Conservation (phyloP, 2,797 vertebrate species). For the Anguilla megastoma region DNA sequence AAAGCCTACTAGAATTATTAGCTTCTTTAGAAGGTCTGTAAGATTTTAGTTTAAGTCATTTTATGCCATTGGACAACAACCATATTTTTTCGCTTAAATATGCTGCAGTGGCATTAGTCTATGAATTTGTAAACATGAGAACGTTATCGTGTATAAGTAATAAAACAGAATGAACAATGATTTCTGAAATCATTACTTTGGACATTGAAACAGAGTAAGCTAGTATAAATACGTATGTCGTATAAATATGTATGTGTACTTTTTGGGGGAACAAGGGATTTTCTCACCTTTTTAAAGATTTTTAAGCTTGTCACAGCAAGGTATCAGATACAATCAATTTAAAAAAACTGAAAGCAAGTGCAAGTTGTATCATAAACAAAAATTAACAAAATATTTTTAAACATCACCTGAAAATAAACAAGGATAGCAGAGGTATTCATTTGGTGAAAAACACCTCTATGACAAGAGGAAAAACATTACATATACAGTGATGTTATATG, state of each 20-base stretch:
- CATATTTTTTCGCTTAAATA: neutral
- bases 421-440: neutral
- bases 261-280: neutral
- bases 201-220: neutral
- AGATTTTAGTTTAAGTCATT: neutral
- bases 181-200: neutral
- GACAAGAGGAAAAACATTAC: neutral
- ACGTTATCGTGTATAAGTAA: neutral
- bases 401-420: neutral
- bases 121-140: neutral
- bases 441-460: neutral
- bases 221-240: neutral
- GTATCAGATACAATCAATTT: too few species aligned
- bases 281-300: neutral
- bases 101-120: neutral
- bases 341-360: too few species aligned
- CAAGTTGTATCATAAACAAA: neutral
- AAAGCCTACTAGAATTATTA: too few species aligned
- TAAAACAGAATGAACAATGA: neutral
- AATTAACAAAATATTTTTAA: neutral
- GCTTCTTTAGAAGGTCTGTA: too few species aligned
- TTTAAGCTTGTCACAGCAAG: neutral
- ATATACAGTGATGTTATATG: neutral
- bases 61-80: neutral
- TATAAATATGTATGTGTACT: neutral